Evolutionary conservation across 2,888 invertebrate genomes (phyloP), one percentile per base, ranked within the genome.

Genomic region (Tuta absoluta): DNA sequence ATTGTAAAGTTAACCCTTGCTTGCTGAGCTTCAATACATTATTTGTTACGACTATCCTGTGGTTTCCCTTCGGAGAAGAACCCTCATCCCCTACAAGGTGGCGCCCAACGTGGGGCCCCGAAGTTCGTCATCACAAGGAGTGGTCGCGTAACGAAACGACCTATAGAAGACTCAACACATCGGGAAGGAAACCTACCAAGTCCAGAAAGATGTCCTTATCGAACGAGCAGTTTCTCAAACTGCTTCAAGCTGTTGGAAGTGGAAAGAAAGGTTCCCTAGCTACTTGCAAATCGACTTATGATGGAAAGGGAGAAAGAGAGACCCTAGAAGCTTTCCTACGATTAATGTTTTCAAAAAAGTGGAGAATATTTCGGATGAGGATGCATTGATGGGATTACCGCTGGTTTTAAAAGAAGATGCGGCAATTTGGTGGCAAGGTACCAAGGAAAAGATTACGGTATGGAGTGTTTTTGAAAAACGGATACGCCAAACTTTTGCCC

Each of bases 401-500:
- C 21, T 70, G 12, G 38, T 70, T 2, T 49, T 70, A n/a, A 65
- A 21, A 8, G 64, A 61, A 2, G 69, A 69, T 62, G 70, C 70
- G 11, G 68, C 66, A 2, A 33, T 63, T 5, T 71, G 70, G 71
- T 71, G 71, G 71, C 53, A 66, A 23, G 70, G 69, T 0, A 28
- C 69, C 2, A 67, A 68, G 28, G 37, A 61, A 1, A 21, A 66
- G 2, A 63, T 70, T 0, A 65, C 28, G 7, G 60, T 67, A 0
- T 68, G 70, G 69, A 12, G 17, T 2, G 66, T 67, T 0, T 72
- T 72, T 49, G 56, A 68, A 62, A 23, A 28, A 24, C 58, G 69
- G 5, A 21, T 69, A 17, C 62, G 69, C 1, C 48, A 68, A 11
- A 49, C 51, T 11, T 68, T 69, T 38, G 71, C 70, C 0, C 69